phyloP scores from a whole-genome alignment of 2,888 invertebrate species.

The Megastigmus dorsalis region DNA sequence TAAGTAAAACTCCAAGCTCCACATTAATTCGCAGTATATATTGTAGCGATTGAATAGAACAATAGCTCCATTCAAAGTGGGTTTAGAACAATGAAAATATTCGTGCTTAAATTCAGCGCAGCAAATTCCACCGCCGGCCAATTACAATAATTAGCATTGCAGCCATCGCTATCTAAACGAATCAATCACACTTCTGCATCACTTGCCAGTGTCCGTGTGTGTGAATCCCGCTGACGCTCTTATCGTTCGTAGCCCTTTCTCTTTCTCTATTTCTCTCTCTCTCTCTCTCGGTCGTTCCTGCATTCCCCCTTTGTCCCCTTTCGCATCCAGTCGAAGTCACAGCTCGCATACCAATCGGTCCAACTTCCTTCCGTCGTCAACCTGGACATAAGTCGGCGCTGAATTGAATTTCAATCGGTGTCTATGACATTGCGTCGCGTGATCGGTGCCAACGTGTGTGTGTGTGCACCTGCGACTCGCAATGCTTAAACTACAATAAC shows the following conservation, averaged over 20 bases:
- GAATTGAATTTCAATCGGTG: constrained; percentile 69
- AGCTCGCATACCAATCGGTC: constrained; percentile 70
- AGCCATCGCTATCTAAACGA: no score
- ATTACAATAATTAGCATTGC: no score
- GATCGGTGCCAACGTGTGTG: constrained; percentile 51
- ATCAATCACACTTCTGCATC: no score
- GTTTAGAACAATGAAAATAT: no score
- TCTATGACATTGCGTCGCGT: constrained; percentile 53
- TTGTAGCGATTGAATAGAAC: no score
- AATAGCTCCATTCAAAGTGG: no score
- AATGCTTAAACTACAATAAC: no score
- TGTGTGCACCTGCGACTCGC: constrained; percentile 16
- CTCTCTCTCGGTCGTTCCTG: constrained; percentile 19
- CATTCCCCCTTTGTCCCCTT: constrained; percentile 14
- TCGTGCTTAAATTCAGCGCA: no score
- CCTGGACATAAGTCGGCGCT: constrained; percentile 63
- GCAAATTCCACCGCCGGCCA: no score
- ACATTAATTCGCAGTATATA: no score
- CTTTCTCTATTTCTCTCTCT: constrained; percentile 31
- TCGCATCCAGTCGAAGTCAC: constrained; percentile 32
- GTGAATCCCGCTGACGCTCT: background rate
- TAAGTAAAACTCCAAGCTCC: no score
- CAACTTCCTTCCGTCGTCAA: constrained; percentile 72
- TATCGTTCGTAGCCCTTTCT: constrained; percentile 49
- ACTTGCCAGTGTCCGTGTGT: no score